phyloP scores from a whole-genome alignment of 64 coral and sea anemone species.

The Pocillopora verrucosa region DNA sequence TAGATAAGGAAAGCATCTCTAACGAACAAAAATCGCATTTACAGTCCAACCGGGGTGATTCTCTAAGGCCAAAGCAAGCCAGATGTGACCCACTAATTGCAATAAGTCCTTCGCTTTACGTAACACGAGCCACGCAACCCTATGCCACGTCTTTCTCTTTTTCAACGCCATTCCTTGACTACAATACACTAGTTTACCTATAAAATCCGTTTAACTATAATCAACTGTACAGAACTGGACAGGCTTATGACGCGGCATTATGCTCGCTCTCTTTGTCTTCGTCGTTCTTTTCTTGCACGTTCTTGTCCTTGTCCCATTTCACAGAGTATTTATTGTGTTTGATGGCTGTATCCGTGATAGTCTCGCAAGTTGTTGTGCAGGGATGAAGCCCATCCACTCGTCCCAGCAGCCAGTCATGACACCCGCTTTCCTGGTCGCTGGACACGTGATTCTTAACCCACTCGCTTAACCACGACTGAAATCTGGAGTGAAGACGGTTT shows the following conservation, averaged over 20 bases:
- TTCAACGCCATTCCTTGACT: slow-evolving; percentile 3
- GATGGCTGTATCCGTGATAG: slow-evolving; percentile 59
- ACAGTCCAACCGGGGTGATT: neutral
- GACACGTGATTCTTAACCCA: slow-evolving; percentile 81
- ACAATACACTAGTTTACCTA: slow-evolving; percentile 6
- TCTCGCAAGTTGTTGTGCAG: slow-evolving; percentile 73
- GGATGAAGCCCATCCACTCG: slow-evolving; percentile 75
- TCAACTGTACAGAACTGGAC: neutral
- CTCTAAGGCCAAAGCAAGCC: neutral
- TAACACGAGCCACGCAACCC: neutral
- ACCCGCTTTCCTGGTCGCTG: slow-evolving; percentile 65
- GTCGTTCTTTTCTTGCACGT: neutral
- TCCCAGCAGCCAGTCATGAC: slow-evolving; percentile 89
- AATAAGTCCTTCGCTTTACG: neutral
- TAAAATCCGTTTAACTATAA: neutral
- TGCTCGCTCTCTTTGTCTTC: neutral
- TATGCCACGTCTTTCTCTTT: neutral
- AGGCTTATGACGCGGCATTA: slow-evolving; percentile 4
- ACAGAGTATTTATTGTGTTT: slow-evolving; percentile 87
- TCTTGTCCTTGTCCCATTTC: slow-evolving; percentile 50
- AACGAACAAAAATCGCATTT: neutral
- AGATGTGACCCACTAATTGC: neutral
- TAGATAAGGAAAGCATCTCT: too few species aligned
- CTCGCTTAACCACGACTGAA: slow-evolving; percentile 84
- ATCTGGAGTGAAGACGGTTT: slow-evolving; percentile 71